phyloP scores from a whole-genome alignment of 2,888 invertebrate genomes.

The Cephus runcator region DNA sequence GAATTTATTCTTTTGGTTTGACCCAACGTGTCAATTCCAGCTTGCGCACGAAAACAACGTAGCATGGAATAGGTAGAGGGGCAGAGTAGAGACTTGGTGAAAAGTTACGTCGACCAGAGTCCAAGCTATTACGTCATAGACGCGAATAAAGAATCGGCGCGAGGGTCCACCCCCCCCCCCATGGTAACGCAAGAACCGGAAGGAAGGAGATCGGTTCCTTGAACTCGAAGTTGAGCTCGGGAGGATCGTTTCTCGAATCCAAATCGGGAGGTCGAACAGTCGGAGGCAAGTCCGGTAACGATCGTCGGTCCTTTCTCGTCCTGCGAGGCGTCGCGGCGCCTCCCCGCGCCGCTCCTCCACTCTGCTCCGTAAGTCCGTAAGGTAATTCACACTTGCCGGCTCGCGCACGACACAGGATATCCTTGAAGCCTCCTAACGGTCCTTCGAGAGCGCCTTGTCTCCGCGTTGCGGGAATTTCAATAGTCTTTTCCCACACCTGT shows the following conservation, averaged over 20 bases:
- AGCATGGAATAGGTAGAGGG: background rate
- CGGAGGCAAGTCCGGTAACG: background rate
- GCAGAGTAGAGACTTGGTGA: background rate
- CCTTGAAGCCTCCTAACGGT: conserved; percentile 61
- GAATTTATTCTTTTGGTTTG: background rate
- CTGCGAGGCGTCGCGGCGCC: background rate
- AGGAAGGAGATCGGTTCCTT: background rate
- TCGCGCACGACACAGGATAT: conserved; percentile 61
- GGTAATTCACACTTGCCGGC: conserved; percentile 51
- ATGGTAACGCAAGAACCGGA: background rate
- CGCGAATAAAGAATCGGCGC: too few species aligned
- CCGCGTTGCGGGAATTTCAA: conserved; percentile 41
- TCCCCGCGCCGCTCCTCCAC: background rate
- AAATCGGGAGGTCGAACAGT: background rate
- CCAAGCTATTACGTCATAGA: background rate
- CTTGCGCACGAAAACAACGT: background rate
- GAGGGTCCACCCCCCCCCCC: background rate
- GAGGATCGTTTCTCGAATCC: background rate
- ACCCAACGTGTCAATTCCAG: background rate
- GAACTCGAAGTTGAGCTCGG: background rate
- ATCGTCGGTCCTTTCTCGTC: background rate
- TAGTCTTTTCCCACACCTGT: conserved; percentile 54
- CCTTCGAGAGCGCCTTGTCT: conserved; percentile 30
- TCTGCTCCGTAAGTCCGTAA: conserved; percentile 33
- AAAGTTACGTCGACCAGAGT: background rate